A percentile compares a stretch with the other conserved stretches of the same genome.
Conservation (phyloP, 2,113 vertebrate species). For the Cochlearius cochlearius region DNA sequence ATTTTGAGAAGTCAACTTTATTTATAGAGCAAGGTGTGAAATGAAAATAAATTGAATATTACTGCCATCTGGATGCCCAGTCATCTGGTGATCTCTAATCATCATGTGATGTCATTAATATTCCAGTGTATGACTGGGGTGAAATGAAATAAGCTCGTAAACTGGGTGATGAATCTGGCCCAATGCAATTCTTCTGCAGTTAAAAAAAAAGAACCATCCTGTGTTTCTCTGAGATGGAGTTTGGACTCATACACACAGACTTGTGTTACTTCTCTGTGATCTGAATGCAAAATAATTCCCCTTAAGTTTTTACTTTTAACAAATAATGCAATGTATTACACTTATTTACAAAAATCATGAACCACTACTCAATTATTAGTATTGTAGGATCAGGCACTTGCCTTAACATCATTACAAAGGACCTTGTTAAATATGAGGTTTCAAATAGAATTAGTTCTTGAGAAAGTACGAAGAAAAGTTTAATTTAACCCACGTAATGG, state of each 20-base stretch:
- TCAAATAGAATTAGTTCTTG: background rate
- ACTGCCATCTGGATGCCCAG: background rate
- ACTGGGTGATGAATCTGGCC: background rate
- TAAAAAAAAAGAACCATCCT: background rate
- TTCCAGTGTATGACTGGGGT: background rate
- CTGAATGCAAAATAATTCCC: background rate
- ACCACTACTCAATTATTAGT: background rate
- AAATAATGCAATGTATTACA: background rate
- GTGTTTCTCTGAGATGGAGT: background rate
- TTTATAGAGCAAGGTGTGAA: background rate
- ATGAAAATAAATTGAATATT: background rate
- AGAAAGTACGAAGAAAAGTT: background rate
- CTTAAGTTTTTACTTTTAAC: background rate
- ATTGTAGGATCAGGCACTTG: background rate
- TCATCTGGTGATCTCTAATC: background rate
- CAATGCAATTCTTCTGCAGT: background rate
- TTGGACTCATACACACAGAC: background rate
- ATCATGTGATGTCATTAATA: background rate
- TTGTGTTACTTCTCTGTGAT: background rate
- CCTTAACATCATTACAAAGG: background rate
- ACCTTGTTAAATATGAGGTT: background rate
- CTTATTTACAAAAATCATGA: background rate
- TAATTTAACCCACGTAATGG: background rate
- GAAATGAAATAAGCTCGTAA: background rate
- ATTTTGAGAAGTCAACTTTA: background rate